Evolutionary conservation across 1,140 invertebrate species (phyloP).

Genomic region (Phymorhynchus buccinoides): DNA sequence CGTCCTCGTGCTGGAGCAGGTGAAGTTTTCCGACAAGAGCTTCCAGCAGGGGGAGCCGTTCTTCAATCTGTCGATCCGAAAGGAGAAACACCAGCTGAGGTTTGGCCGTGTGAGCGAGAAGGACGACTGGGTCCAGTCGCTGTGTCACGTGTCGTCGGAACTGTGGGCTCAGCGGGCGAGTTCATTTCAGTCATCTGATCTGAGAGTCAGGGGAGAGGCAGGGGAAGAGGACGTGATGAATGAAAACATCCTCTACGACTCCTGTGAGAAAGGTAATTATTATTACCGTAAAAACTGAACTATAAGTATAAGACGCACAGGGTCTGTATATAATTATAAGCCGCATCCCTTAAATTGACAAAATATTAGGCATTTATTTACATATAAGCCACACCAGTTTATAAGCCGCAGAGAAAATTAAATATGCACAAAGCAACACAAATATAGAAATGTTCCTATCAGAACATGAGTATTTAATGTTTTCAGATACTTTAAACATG

Average conservation of each 20-base stretch:
- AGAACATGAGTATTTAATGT: too few relatives aligned
- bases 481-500: too few relatives aligned
- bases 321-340: too few relatives aligned
- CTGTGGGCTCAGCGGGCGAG: slow-evolving; percentile 19
- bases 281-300: too few relatives aligned
- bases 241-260: slow-evolving; percentile 30
- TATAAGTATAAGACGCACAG: too few relatives aligned
- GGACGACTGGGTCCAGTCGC: slow-evolving; percentile 30
- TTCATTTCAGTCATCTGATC: not conserved
- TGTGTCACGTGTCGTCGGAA: slow-evolving; percentile 11
- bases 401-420: too few relatives aligned
- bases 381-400: too few relatives aligned
- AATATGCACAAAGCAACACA: too few relatives aligned
- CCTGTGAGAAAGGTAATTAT: slow-evolving; percentile 3
- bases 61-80: slow-evolving; percentile 36
- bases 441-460: too few relatives aligned
- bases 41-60: not conserved
- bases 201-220: not conserved
- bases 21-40: slow-evolving; percentile 30
- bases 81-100: slow-evolving; percentile 37
- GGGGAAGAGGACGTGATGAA: not conserved
- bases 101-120: not conserved
- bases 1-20: not conserved
- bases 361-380: too few relatives aligned
- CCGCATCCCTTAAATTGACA: too few relatives aligned